Conservation (phyloP, 2,797 vertebrate genomes). For the Ambastaia sidthimunki region DNA sequence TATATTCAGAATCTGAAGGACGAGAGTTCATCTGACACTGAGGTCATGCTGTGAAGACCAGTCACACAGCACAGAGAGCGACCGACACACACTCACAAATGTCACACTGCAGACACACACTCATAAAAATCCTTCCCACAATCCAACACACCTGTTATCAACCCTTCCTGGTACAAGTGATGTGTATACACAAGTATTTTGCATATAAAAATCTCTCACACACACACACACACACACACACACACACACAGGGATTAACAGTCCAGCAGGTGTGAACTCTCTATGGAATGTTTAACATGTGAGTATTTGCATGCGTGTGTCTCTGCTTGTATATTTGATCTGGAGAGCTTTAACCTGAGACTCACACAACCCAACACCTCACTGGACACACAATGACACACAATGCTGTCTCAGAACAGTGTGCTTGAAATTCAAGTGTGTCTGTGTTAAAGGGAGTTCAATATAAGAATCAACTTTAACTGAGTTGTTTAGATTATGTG, state of each 20-base stretch:
- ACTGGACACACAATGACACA: not conserved
- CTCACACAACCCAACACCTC: slow-evolving; percentile 37
- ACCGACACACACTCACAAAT: not conserved
- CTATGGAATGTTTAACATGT: not conserved
- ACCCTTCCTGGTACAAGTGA: not conserved
- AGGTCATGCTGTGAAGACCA: not conserved
- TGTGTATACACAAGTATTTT: not conserved
- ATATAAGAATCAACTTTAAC: not conserved
- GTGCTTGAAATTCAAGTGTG: not conserved
- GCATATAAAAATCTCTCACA: not conserved
- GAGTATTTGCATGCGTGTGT: slow-evolving; percentile 5
- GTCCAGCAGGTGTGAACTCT: slow-evolving; percentile 45
- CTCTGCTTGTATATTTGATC: slow-evolving; percentile 17
- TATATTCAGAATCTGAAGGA: not conserved
- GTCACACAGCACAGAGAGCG: not conserved
- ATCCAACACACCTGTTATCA: slow-evolving; percentile 18
- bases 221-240: not conserved
- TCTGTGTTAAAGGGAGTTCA: slow-evolving; percentile 25
- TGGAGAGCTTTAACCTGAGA: slow-evolving; percentile 24
- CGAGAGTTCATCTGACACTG: not conserved
- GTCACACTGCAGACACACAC: not conserved
- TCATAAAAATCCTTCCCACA: not conserved
- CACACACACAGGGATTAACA: slow-evolving; percentile 43
- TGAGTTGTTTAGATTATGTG: not conserved
- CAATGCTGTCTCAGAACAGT: too few relatives aligned